Base-by-base conservation (phyloP, 2,113 vertebrate species). In the Amphilophus citrinellus region DNA sequence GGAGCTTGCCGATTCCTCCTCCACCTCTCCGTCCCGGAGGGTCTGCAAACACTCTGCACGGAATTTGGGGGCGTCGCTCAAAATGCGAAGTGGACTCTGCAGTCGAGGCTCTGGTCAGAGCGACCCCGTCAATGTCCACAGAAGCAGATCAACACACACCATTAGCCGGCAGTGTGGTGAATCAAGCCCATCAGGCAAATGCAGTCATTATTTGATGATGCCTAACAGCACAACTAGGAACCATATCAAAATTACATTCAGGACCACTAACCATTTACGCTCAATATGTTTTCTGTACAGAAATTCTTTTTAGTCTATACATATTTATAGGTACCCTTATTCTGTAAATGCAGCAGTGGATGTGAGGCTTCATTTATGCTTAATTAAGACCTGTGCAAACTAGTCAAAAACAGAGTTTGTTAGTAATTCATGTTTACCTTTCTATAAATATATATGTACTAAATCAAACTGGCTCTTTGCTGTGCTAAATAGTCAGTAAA, bases 61-160 rank as follows among this genome's bases (percentile, higher is more conserved):
- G 95, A 96, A 96, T 96, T 97, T 96, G 95, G 96, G 96, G 97
- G 97, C 97, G 97, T 97, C 96, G 94, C 95, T 95, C 96, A 97
- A 98, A 98, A 98, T 97, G 96, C 97, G 97, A 97, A 98, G 95
- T 97, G 97, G 97, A 98, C 96, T 97, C 92, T 85, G 86, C 91
- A 89, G 90, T 76, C 87, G 88, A 92, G 87, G 88, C 81, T 86
- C 89, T 82, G 93, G 94, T 86, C 93, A 91, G 82, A 90, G 83
- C 92, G 91, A 92, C 88, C 92, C 92, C 83, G 53, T 42, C 39
- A 22, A 84, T 53, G 71, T 82, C 78, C 84, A 80, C 87, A 35
- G 50, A 65, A 84, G 53, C 53, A 50, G 39, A 10, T 20, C 82
- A 10, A 8, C 58, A 10, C 9, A 13, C 37, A 18, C 61, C 14